Evolutionary conservation across 1,140 invertebrate species (phyloP), one percentile per base, ranked within the genome.

Genomic region (Phymastichus coffea): DNA sequence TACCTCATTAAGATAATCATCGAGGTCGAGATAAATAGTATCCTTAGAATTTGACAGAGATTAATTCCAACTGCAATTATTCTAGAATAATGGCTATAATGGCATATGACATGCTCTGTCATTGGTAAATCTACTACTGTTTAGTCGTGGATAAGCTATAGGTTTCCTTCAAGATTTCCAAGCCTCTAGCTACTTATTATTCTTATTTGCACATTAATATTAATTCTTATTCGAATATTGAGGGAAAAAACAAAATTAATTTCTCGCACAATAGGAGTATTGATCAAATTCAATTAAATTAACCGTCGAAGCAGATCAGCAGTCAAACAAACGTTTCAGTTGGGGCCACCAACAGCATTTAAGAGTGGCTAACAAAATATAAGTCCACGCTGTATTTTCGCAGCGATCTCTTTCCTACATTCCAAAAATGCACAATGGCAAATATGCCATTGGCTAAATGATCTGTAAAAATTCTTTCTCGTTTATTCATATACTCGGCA

Each of bases 381-480:
- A 43, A 59, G 44, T 58, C 52, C 15, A 19, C 53, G 40, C 20
- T 37, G 41, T 52, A 55, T 65, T 60, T 47, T 62, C 52, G 52
- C 33, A 51, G 44, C 17, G 41, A 25, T 57, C 26, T 66, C 72
- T 73, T 71, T 72, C 65, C 66, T 70, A 74, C 72, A 73, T 67
- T 56, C 64, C 55, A 12, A 63, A 65, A 76, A 70, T 73, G 61
- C 56, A 43, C 14, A 25, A 43, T 37, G 41, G 47, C 69, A 69
- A 70, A 69, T 72, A 70, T 66, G 65, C 68, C 67, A 70, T 72
- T 67, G 67, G 66, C 51, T 59, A 74, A 76, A 74, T 73, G 74
- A 74, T 66, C 70, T 68, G 68, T 73, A 64, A 76, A 76, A 75
- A 72, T 74, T 67, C 64, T 59, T 38, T 38, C 57, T 69, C n/a